Evolutionary conservation across 2,797 vertebrate species (phyloP).

Genomic region (Heterohyrax brucei): DNA sequence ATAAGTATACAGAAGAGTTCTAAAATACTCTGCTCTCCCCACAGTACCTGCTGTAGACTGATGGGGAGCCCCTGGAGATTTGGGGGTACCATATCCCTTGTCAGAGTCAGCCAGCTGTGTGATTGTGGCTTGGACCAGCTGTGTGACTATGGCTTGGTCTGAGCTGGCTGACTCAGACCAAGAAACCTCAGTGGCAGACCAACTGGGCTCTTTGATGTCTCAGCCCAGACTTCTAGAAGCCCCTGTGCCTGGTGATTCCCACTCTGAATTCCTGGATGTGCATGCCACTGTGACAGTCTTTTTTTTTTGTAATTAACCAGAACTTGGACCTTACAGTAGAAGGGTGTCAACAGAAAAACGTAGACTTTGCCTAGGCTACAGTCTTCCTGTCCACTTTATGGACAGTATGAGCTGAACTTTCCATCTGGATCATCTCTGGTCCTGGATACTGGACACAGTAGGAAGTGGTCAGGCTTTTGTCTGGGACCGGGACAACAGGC

Average conservation of each 20-base stretch:
- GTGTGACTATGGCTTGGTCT: conserved; percentile 52
- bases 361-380: background rate
- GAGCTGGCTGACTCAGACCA: conserved; percentile 79
- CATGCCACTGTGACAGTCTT: background rate
- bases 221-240: conserved; percentile 35
- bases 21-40: background rate
- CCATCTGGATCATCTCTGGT: background rate
- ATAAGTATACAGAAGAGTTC: conserved; percentile 1
- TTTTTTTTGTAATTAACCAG: conserved; percentile 24
- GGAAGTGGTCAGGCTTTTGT: background rate
- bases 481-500: background rate
- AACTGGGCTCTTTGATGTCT: background rate
- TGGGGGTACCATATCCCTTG: background rate
- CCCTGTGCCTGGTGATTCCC: background rate
- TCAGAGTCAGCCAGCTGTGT: conserved; percentile 63
- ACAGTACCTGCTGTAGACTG: background rate
- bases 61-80: background rate
- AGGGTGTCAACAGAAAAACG: background rate
- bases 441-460: background rate
- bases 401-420: background rate
- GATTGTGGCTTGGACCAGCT: conserved; percentile 22
- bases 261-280: conserved; percentile 47
- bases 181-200: conserved; percentile 73
- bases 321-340: background rate
- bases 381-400: background rate